Percentiles rank a stretch among this genome's conserved stretches.
phyloP scores from a whole-genome alignment of 2,797 vertebrate species.

The Rhinogobio ventralis region DNA sequence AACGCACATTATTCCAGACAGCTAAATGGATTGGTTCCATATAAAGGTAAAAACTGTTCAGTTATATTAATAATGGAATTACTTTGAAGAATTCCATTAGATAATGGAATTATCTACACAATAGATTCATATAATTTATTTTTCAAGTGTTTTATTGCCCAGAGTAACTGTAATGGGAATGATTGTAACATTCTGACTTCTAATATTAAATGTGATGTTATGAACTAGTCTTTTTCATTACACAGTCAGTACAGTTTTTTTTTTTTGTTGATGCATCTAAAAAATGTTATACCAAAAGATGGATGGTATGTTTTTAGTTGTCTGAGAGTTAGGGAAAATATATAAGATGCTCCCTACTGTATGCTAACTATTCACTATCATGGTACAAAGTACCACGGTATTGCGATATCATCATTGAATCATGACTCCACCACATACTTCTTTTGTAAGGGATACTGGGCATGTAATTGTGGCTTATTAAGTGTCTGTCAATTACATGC shows the following conservation, averaged over 20 bases:
- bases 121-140: not conserved
- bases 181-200: not conserved
- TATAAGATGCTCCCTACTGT: not conserved
- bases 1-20: not conserved
- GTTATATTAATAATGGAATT: not conserved
- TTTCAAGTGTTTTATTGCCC: not conserved
- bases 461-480: not conserved
- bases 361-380: too few species aligned
- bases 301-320: too few species aligned
- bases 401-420: not conserved
- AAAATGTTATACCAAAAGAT: not conserved
- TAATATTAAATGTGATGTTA: not conserved
- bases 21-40: not conserved
- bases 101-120: too few species aligned
- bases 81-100: not conserved
- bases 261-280: not conserved
- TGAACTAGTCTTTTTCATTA: not conserved
- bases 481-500: constrained; percentile 21
- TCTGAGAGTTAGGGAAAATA: not conserved
- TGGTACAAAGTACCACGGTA: not conserved
- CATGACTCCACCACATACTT: not conserved
- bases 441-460: not conserved
- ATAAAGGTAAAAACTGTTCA: not conserved
- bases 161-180: not conserved
- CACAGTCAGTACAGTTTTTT: not conserved